Evolutionary conservation across 2,113 vertebrate genomes (phyloP).

Genomic region (Malurus elegans): DNA sequence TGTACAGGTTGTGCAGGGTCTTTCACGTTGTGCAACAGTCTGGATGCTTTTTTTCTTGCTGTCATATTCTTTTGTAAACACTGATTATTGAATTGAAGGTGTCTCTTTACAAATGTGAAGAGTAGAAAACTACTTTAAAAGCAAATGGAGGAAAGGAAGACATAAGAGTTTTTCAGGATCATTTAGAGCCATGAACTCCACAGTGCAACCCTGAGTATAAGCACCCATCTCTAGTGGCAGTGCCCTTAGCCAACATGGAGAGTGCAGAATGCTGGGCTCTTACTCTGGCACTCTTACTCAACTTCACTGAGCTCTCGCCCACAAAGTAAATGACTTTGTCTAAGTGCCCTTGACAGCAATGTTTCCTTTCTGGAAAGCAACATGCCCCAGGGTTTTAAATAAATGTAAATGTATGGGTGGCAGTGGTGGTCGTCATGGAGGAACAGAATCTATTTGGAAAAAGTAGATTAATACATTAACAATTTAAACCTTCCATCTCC

Average conservation of each 20-base stretch:
- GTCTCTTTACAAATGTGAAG: background rate
- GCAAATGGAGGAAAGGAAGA: background rate
- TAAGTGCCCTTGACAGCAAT: background rate
- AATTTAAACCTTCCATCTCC: background rate
- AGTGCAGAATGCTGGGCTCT: rapidly evolving
- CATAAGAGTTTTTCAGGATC: background rate
- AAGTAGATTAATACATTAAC: background rate
- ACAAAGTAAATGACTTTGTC: background rate
- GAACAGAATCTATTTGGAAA: background rate
- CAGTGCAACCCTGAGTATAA: background rate
- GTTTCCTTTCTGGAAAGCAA: background rate
- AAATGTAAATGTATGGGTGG: background rate
- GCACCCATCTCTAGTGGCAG: background rate
- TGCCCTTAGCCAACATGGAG: background rate
- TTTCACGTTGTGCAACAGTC: background rate
- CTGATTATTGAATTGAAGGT: background rate
- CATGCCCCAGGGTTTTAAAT: constrained; percentile 1
- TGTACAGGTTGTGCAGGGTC: background rate
- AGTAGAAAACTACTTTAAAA: background rate
- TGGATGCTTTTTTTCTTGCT: background rate
- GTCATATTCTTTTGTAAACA: background rate
- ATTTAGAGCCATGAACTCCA: background rate
- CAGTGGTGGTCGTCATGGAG: background rate
- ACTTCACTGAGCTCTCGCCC: background rate
- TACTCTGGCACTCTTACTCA: background rate